Percentiles rank a stretch among this genome's conserved stretches.
Conservation (phyloP, 2,797 vertebrate species). For the Melopsittacus undulatus region DNA sequence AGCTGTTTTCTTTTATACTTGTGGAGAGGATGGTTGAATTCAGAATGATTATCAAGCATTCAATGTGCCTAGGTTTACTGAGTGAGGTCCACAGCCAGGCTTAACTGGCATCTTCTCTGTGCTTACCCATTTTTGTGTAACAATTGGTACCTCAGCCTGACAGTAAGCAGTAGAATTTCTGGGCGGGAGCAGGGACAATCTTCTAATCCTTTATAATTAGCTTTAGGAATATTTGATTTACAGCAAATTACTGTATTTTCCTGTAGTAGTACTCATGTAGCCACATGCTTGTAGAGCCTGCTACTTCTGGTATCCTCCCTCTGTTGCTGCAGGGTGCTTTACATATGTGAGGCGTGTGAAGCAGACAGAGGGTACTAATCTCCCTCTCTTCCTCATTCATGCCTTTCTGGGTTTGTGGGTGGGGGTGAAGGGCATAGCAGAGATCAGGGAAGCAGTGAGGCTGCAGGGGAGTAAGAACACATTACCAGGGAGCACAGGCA, state of each 20-base stretch:
- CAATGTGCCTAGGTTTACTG: neutral
- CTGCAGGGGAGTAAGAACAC: neutral
- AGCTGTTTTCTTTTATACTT: neutral
- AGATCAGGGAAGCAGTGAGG: neutral
- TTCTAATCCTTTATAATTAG: neutral
- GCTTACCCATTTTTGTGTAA: rapidly evolving
- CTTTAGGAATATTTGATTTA: neutral
- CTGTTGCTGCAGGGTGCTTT: neutral
- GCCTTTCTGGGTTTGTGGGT: neutral
- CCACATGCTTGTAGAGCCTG: neutral
- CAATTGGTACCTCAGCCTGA: neutral
- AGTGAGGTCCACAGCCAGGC: neutral
- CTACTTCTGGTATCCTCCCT: neutral
- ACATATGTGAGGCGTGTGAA: neutral
- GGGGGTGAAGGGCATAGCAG: neutral
- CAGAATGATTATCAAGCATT: neutral
- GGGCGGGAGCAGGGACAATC: neutral
- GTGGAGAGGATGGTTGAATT: neutral
- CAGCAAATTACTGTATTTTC: neutral
- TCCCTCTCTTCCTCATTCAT: neutral
- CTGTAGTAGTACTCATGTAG: neutral
- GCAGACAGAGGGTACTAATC: neutral
- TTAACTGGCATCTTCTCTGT: neutral
- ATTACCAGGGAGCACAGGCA: neutral
- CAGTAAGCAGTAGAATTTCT: neutral